Base-by-base conservation (phyloP, 2,888 invertebrate genomes). In the Hypomecis punctinalis region DNA sequence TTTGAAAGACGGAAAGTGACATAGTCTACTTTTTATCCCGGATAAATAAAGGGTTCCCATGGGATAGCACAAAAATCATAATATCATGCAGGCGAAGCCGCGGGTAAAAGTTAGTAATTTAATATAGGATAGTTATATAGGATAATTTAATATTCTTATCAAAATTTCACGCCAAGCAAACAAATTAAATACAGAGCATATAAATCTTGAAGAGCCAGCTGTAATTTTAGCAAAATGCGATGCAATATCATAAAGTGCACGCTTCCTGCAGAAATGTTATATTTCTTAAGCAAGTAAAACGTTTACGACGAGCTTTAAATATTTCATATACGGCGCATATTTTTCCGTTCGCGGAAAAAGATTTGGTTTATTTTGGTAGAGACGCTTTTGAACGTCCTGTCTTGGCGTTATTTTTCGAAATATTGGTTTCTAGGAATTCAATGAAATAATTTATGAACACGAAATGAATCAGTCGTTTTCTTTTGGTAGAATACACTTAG, bases 241-340 rank as follows among this genome's bases (percentile, higher is more conserved):
- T 46, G 62, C 66, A 68, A 63, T 70, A 67, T 63, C 59, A 59
- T 67, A 69, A 69, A 66, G 67, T 68, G 65, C 69, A 67, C 60
- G 47, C 57, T 59, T 59, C 45, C 39, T 51, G 35, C 55, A 40
- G 37, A 43, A 37, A 56, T 45, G 47, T 57, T 64, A 8, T 37
- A 39, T 35, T 61, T 45, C 56, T 59, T 56, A 33, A 61, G 47
- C 51, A 46, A 46, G 55, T 52, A 45, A 59, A 62, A 67, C 53
- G 66, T 59, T 60, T 61, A 60, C 61, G 63, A 62, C 52, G 45
- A 39, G 55, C 47, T 47, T 59, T 55, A 66, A 60, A 68, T 67
- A 66, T 67, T 9, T 56, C 46, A 46, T 53, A 51, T 53, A 63
- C 62, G 6, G 60, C n/a, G 33, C 54, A 43, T 10, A 51, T 52